A percentile compares a stretch with the other conserved stretches of the same genome.
phyloP scores from a whole-genome alignment of 2,888 invertebrate genomes.

The Lasiommata megera region DNA sequence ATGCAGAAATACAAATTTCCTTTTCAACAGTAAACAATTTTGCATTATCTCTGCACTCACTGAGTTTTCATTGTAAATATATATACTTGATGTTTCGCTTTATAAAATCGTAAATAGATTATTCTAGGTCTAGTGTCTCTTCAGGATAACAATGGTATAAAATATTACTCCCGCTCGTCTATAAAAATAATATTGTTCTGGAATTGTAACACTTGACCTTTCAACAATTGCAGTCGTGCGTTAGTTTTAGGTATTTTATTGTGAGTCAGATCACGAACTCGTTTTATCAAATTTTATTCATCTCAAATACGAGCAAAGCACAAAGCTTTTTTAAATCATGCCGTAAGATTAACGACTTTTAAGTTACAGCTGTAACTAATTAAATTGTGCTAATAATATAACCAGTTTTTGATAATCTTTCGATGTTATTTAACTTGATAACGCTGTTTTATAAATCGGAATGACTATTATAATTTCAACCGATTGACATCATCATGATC shows the following conservation, averaged over 20 bases:
- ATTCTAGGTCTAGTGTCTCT: neutral
- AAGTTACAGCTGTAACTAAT: neutral
- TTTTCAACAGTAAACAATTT: neutral
- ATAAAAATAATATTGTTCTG: slow-evolving; percentile 13
- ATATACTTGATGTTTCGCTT: neutral
- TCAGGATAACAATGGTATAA: slow-evolving; percentile 9
- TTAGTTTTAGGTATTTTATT: slow-evolving; percentile 30
- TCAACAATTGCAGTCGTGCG: slow-evolving; percentile 28
- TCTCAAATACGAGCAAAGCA: slow-evolving; percentile 21
- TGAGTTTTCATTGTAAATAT: neutral
- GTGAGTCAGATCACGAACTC: slow-evolving; percentile 27
- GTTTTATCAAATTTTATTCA: slow-evolving; percentile 30
- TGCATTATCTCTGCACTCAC: neutral
- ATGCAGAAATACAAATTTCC: neutral
- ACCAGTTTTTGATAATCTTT: no score
- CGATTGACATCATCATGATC: no score
- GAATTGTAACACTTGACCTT: slow-evolving; percentile 26
- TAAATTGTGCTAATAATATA: no score
- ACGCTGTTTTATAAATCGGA: no score
- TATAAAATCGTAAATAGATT: neutral
- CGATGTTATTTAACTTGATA: no score
- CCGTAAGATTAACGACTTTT: slow-evolving; percentile 16
- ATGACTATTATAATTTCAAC: no score
- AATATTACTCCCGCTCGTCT: slow-evolving; percentile 4
- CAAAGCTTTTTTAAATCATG: slow-evolving; percentile 19